phyloP scores from a whole-genome alignment of 2,113 vertebrate genomes.

The Dinomys branickii region DNA sequence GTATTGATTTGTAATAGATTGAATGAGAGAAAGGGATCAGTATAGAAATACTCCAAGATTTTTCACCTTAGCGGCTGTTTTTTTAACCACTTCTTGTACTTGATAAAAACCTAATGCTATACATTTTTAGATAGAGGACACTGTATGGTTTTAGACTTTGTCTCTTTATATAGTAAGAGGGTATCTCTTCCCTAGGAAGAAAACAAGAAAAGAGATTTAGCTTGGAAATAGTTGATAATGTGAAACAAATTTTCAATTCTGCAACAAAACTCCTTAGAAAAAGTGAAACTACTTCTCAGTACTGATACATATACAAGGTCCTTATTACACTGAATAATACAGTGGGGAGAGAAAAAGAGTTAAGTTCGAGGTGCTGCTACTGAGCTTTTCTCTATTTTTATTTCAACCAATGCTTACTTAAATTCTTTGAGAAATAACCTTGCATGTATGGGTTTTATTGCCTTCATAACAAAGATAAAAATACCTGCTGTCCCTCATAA shows the following conservation, averaged over 20 bases:
- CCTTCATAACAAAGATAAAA: not conserved
- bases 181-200: not conserved
- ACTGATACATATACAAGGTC: not conserved
- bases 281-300: not conserved
- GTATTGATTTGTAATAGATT: not conserved
- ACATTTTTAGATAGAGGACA: not conserved
- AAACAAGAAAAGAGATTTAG: not conserved
- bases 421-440: not conserved
- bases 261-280: not conserved
- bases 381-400: not conserved
- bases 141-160: not conserved
- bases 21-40: not conserved
- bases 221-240: not conserved
- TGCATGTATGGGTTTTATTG: not conserved
- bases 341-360: not conserved
- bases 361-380: not conserved
- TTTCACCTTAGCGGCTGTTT: not conserved
- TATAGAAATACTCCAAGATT: not conserved
- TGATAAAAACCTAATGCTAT: not conserved
- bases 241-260: not conserved
- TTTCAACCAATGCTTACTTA: not conserved
- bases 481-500: fast-evolving
- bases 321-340: not conserved
- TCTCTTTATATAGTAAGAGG: not conserved
- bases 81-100: not conserved